These are phyloP conservation scores for Orthonychiurus folsomi DNA, from an alignment of 2,888 invertebrate species.

Conservation along the genomic window DNA sequence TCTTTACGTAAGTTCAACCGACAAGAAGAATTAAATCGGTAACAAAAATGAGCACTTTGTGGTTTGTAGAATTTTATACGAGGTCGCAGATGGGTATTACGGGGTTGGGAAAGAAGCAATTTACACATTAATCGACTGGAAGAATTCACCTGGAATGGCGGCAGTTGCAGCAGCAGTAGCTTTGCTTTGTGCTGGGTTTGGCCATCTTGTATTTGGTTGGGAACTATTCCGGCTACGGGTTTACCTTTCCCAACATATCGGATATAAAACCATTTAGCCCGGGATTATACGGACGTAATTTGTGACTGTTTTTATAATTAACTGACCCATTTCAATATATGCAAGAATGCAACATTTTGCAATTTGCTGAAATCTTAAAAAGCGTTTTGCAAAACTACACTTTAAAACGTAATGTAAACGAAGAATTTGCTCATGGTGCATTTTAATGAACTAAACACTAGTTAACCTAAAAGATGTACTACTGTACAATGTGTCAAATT, in stretches of 20 bases:
- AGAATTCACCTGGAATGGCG: conserved; percentile 16
- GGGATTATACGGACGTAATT: no score
- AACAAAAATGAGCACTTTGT: not conserved
- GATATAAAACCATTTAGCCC: no score
- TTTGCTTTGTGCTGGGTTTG: conserved; percentile 14
- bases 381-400: no score
- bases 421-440: no score
- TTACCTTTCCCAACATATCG: conserved; percentile 8
- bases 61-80: conserved; percentile 7
- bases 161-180: conserved; percentile 10
- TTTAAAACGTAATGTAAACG: no score
- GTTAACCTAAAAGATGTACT: no score
- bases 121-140: conserved; percentile 26
- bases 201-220: conserved; percentile 22
- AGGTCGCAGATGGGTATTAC: conserved; percentile 5
- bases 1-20: conserved; percentile 27
- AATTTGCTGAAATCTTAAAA: no score
- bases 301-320: no score
- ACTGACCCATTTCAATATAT: no score
- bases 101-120: conserved; percentile 4
- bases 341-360: no score
- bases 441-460: no score
- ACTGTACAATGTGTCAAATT: no score
- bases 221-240: conserved; percentile 15
- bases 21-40: not conserved